Percentiles rank a stretch among this genome's conserved stretches.
Evolutionary conservation across 2,797 vertebrate species (phyloP).

Genomic region (Pipistrellus pipistrellus): DNA sequence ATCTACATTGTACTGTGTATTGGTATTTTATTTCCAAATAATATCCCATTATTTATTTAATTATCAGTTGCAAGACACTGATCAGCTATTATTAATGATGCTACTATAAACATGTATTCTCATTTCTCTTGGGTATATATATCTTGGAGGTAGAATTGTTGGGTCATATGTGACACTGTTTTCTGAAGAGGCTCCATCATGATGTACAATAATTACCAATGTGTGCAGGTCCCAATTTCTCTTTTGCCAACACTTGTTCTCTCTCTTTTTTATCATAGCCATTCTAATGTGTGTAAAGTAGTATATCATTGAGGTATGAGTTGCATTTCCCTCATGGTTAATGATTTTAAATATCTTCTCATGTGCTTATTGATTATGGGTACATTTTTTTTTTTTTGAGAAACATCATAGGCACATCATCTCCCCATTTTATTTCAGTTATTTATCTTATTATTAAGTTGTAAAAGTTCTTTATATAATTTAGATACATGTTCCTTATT

Average conservation of each 20-base stretch:
- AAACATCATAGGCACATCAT: not conserved
- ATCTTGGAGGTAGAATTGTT: not conserved
- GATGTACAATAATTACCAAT: not conserved
- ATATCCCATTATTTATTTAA: not conserved
- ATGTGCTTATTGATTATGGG: not conserved
- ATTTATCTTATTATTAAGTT: not conserved
- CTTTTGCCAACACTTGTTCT: not conserved
- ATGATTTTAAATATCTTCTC: not conserved
- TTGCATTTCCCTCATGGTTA: not conserved
- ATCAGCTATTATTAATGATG: not conserved
- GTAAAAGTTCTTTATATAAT: not conserved
- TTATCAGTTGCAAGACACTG: not conserved
- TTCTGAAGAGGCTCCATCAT: not conserved
- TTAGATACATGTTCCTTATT: not conserved
- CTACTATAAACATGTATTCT: not conserved
- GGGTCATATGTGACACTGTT: not conserved
- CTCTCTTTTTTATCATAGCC: not conserved
- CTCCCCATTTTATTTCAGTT: not conserved
- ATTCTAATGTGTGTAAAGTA: not conserved
- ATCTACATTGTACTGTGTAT: not conserved
- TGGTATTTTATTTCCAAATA: not conserved
- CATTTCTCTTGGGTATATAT: not conserved
- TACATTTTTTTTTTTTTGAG: constrained; percentile 34
- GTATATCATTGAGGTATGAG: not conserved
- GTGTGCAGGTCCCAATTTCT: not conserved